Conservation (phyloP, 2,113 vertebrate species). For the Oenanthe melanoleuca region DNA sequence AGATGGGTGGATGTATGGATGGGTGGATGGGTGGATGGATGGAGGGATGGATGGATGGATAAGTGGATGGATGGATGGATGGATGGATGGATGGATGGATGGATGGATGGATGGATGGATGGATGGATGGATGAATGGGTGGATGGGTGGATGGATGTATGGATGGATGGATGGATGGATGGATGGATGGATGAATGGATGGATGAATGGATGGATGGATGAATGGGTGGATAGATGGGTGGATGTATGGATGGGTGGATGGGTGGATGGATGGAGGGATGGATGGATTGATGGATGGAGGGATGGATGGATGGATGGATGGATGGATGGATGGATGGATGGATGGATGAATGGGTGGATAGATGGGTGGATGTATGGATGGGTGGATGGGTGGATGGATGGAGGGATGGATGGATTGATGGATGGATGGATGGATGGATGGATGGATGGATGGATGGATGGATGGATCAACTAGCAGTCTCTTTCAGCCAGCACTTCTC, state of each 20-base stretch:
- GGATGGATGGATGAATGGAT: not conserved
- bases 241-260: no score
- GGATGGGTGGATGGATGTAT: no score
- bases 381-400: no score
- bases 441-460: no score
- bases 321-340: no score
- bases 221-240: not conserved
- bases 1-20: no score
- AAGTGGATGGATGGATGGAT: no score
- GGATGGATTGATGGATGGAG: not conserved
- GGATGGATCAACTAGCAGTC: not conserved
- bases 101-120: not conserved
- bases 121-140: no score
- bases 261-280: not conserved
- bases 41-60: not conserved
- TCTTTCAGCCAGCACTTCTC: not conserved
- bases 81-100: not conserved
- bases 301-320: no score
- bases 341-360: not conserved
- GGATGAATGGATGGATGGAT: no score
- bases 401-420: not conserved
- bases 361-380: no score
- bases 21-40: not conserved
- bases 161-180: no score
- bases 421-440: not conserved